Evolutionary conservation across 2,113 vertebrate species (phyloP).

Genomic region (Pitta sordida): DNA sequence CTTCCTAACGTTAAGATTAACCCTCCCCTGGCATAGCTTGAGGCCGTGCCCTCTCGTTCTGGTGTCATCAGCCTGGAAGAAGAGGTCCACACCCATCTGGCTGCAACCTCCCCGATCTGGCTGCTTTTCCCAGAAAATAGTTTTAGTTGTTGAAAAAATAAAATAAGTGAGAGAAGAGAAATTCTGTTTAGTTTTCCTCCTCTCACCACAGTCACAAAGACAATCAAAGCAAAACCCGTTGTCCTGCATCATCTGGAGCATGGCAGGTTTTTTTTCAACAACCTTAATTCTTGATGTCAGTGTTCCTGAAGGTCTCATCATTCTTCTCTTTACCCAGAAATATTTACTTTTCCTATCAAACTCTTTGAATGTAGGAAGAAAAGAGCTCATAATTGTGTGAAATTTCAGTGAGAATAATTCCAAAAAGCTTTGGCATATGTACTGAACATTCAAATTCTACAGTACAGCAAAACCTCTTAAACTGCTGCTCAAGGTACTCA

Average conservation of each 20-base stretch:
- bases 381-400: background rate
- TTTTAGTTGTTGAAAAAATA: background rate
- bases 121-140: background rate
- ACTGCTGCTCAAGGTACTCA: background rate
- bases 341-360: slow-evolving; percentile 3
- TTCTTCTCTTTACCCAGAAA: background rate
- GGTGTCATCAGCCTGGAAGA: no score
- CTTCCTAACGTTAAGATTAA: no score
- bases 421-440: background rate
- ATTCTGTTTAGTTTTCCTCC: background rate
- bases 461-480: background rate
- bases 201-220: background rate
- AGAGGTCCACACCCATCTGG: no score
- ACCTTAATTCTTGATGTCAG: no score
- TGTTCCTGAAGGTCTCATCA: background rate
- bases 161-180: background rate
- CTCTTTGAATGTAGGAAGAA: background rate
- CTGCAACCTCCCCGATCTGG: no score
- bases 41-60: no score
- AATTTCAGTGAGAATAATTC: slow-evolving; percentile 21
- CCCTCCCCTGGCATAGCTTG: no score
- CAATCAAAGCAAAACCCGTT: background rate
- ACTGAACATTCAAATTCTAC: background rate
- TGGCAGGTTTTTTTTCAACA: background rate
- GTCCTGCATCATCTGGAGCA: background rate